Conservation (phyloP, 2,888 invertebrate species). For the Rhagium mordax region DNA sequence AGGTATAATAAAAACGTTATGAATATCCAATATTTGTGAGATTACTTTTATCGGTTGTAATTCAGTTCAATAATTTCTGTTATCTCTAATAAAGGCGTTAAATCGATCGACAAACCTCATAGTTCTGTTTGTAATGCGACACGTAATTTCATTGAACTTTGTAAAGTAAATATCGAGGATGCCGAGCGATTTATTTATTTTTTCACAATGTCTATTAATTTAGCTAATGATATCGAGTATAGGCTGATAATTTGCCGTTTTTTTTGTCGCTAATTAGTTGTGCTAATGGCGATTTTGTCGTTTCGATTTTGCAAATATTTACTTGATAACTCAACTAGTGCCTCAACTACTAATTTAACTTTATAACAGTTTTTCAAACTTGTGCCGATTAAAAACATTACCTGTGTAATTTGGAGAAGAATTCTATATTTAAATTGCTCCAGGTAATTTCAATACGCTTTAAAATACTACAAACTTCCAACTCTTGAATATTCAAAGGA, state of each 20-base stretch:
- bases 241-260: too few relatives aligned
- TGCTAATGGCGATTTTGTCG: too few relatives aligned
- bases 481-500: too few relatives aligned
- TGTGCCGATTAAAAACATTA: too few relatives aligned
- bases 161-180: conserved; percentile 41
- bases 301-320: background rate
- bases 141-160: conserved; percentile 39
- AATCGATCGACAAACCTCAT: background rate
- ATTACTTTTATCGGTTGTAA: conserved; percentile 8
- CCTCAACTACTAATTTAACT: too few relatives aligned
- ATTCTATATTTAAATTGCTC: too few relatives aligned
- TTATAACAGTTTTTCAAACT: too few relatives aligned
- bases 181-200: conserved; percentile 13
- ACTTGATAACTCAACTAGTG: too few relatives aligned
- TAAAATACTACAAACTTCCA: too few relatives aligned
- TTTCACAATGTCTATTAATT: conserved; percentile 1
- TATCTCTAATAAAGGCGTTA: conserved; percentile 1
- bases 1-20: background rate
- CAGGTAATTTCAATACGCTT: too few relatives aligned
- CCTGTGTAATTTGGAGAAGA: too few relatives aligned
- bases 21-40: background rate
- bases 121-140: conserved; percentile 24
- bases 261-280: too few relatives aligned
- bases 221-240: background rate
- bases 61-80: background rate